Conservation (phyloP, 2,113 vertebrate species). For the Poeciliopsis retropinna region DNA sequence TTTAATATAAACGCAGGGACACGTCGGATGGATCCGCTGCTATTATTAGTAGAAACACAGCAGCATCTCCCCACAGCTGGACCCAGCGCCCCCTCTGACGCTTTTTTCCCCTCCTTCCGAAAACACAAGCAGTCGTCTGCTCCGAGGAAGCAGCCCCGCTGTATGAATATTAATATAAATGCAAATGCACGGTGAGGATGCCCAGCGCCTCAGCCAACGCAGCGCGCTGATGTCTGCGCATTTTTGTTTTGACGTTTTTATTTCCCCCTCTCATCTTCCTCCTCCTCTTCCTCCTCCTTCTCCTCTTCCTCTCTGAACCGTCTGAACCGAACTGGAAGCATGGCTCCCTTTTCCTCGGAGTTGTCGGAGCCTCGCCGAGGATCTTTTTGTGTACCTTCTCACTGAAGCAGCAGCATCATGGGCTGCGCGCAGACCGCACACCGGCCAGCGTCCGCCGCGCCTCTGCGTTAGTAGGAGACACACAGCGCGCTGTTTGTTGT, state of each 20-base stretch:
- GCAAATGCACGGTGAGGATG: conserved; percentile 64
- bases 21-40: neutral
- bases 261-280: neutral
- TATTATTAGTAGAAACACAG: neutral
- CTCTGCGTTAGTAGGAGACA: conserved; percentile 18
- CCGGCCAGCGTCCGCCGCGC: conserved; percentile 38
- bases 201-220: conserved; percentile 64
- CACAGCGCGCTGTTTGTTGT: conserved; percentile 59
- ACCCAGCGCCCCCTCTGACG: conserved; percentile 38
- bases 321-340: conserved; percentile 19
- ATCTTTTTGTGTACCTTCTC: conserved; percentile 68
- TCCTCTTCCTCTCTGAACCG: no score
- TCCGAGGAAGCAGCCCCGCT: conserved; percentile 52
- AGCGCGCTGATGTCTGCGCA: conserved; percentile 62
- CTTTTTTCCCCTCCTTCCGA: neutral
- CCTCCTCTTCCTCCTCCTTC: neutral
- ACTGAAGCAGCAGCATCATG: conserved; percentile 71
- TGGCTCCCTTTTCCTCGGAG: conserved; percentile 26
- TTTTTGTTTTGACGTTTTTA: conserved; percentile 47
- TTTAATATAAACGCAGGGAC: no score
- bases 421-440: conserved; percentile 60
- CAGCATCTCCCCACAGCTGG: conserved; percentile 46
- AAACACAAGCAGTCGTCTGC: conserved; percentile 52
- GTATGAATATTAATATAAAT: conserved; percentile 75
- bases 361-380: conserved; percentile 24